Conservation (phyloP, 1,140 invertebrate species). For the Drosophila nebulosa region DNA sequence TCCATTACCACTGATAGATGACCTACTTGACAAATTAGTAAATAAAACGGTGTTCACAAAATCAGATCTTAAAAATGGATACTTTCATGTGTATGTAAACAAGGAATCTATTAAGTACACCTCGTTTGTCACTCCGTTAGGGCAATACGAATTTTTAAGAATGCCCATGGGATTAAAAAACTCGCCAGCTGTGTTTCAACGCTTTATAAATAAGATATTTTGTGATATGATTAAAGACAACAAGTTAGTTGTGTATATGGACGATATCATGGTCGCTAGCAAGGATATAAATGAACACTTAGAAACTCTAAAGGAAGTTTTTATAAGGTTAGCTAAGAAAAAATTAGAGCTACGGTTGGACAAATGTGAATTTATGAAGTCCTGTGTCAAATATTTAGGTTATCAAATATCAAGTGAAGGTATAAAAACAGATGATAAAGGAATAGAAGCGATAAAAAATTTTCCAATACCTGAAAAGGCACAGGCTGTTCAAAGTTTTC, state of each 20-base stretch:
- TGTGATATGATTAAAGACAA: not conserved
- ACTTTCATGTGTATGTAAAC: not conserved
- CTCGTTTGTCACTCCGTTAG: too few relatives aligned
- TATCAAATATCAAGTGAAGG: not conserved
- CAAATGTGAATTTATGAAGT: not conserved
- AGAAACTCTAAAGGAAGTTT: too few relatives aligned
- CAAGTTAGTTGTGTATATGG: not conserved
- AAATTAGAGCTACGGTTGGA: not conserved
- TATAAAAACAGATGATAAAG: not conserved
- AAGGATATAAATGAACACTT: not conserved
- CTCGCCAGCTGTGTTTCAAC: too few relatives aligned
- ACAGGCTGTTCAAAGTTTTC: not conserved
- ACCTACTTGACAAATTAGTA: too few relatives aligned
- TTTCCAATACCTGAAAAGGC: not conserved
- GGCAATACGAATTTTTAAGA: too few relatives aligned
- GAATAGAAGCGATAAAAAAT: not conserved
- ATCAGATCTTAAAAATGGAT: too few relatives aligned
- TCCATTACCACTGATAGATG: too few relatives aligned
- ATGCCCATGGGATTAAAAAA: too few relatives aligned
- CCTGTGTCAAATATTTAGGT: not conserved
- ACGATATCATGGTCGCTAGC: not conserved
- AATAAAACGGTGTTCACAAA: too few relatives aligned
- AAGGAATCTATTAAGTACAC: too few relatives aligned
- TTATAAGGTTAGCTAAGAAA: not conserved
- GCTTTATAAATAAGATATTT: not conserved